Evolutionary conservation across 2,888 invertebrate species (phyloP), one percentile per base, ranked within the genome.

Genomic region (Plebejus anna): DNA sequence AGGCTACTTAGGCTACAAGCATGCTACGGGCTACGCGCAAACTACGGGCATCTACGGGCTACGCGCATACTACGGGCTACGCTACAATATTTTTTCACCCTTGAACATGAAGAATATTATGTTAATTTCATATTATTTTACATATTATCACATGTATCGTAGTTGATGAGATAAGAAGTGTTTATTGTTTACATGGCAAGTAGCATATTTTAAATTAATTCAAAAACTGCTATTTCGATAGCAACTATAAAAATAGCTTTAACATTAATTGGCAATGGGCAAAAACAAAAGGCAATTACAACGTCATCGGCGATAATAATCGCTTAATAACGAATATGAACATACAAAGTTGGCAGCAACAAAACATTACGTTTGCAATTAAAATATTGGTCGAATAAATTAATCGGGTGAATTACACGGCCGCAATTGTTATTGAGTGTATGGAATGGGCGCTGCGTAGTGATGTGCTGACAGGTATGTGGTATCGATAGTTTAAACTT

Each of bases 381-480:
- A 82, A 82, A 82, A 82, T 82, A 86, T 87, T 80, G 86, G 87
- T 86, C 87, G 83, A 87, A 87, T 89, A 87, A 73, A 89, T 89
- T 87, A 87, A 89, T 85, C 79, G 77, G 82, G 86, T 82, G 81
- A 84, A 86, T 85, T 84, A 83, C 83, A 82, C 83, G 76, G 82
- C 84, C 84, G 78, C 85, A 83, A 85, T 84, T 84, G 85, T 84
- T 81, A 83, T 84, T 82, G 83, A 83, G 82, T 83, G 82, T 81
- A 81, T 81, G 82, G 81, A 81, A 82, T 81, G 82, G 82, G 82
- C 81, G 79, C 80, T 77, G 77, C 71, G 78, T 80, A 81, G 81
- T 78, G 80, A 77, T 76, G 81, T 36, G 47, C 32, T 2, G 7
- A 4, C 13, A 42, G 36, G 38, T 22, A 75, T 75, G 66, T 32